A percentile compares a stretch with the other conserved stretches of the same genome.
phyloP scores from a whole-genome alignment of 2,888 invertebrate species.

The Malthinus flaveolus region DNA sequence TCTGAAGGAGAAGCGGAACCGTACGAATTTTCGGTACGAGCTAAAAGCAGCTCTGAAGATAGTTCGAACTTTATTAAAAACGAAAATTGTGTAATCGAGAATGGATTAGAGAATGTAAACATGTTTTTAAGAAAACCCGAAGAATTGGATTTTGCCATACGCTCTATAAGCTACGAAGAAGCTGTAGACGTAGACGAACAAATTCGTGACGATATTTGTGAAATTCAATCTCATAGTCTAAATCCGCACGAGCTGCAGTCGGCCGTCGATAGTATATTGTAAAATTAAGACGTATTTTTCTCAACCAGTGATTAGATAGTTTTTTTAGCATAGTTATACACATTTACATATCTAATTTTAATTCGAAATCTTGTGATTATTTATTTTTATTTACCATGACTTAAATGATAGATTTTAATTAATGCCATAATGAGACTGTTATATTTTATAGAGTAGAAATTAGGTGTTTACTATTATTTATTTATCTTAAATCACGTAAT shows the following conservation, averaged over 20 bases:
- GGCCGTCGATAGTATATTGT: slow-evolving; percentile 53
- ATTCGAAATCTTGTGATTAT: background rate
- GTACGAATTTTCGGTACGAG: slow-evolving; percentile 19
- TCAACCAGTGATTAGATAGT: background rate
- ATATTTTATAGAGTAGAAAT: slow-evolving; percentile 1
- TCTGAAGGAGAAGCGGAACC: slow-evolving; percentile 30
- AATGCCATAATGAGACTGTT: slow-evolving; percentile 5
- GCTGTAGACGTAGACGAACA: slow-evolving; percentile 35
- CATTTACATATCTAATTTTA: background rate
- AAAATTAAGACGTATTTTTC: background rate
- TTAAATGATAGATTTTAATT: background rate
- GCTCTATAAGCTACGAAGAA: slow-evolving; percentile 48
- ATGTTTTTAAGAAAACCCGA: slow-evolving; percentile 42
- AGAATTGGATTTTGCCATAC: slow-evolving; percentile 50
- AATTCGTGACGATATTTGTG: slow-evolving; percentile 38
- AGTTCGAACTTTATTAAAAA: slow-evolving; percentile 14
- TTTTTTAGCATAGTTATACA: background rate
- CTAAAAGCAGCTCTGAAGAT: slow-evolving; percentile 29
- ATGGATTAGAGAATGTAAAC: slow-evolving; percentile 20
- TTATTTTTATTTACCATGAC: slow-evolving; percentile 1
- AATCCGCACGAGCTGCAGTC: slow-evolving; percentile 53
- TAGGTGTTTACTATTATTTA: slow-evolving; percentile 4
- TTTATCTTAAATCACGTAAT: slow-evolving; percentile 1
- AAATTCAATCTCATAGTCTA: slow-evolving; percentile 42
- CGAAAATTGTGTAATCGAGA: background rate